Conservation (phyloP, 2,888 invertebrate genomes). For the Megaustenia siamemsis region DNA sequence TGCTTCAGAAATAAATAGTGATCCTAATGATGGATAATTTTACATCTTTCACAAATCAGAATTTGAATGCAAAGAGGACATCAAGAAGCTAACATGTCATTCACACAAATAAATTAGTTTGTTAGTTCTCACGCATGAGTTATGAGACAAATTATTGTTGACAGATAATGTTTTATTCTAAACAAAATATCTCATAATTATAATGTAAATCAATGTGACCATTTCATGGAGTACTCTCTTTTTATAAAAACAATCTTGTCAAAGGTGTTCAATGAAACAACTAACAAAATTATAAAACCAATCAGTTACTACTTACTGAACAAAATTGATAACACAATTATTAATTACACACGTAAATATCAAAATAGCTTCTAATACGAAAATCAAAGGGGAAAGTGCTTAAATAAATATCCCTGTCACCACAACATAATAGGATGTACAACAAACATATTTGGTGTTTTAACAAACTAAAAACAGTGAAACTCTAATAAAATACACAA, state of each 20-base stretch:
- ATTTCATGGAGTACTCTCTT: not conserved
- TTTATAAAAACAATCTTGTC: not conserved
- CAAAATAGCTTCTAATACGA: not conserved
- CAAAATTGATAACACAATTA: not conserved
- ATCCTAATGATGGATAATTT: too few relatives aligned
- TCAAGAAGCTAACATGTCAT: too few relatives aligned
- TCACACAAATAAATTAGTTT: too few relatives aligned
- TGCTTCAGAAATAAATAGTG: too few relatives aligned
- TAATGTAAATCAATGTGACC: not conserved
- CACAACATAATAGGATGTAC: not conserved
- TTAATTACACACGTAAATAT: not conserved
- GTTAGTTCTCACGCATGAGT: too few relatives aligned
- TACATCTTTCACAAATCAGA: too few relatives aligned
- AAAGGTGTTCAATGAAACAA: not conserved
- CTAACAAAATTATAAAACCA: not conserved
- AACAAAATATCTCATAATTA: not conserved
- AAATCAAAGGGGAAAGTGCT: slow-evolving; percentile 2
- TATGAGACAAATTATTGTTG: too few relatives aligned
- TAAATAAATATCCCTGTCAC: not conserved
- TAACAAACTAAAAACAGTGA: not conserved
- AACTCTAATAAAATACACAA: not conserved
- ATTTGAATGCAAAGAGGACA: too few relatives aligned
- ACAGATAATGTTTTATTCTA: too few relatives aligned
- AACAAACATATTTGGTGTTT: not conserved
- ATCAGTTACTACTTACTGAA: not conserved